phyloP scores from a whole-genome alignment of 1,140 invertebrate genomes.

The Agraylea sexmaculata region DNA sequence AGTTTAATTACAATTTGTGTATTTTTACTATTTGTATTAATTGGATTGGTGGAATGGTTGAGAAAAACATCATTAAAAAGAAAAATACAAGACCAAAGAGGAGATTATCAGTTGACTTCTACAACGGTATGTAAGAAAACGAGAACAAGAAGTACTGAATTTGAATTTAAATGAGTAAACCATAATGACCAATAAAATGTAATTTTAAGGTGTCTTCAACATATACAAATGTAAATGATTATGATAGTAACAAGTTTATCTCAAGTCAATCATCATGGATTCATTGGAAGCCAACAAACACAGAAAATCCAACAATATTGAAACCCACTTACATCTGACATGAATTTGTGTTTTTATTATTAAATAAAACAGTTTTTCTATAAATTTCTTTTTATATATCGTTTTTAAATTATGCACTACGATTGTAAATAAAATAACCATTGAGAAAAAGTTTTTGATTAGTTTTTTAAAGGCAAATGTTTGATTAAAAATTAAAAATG shows the following conservation, averaged over 20 bases:
- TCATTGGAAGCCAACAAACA: constrained; percentile 15
- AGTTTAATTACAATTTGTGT: constrained; percentile 11
- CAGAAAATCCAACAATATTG: too few relatives aligned
- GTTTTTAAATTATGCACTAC: too few relatives aligned
- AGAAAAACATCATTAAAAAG: constrained; percentile 10
- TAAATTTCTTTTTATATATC: too few relatives aligned
- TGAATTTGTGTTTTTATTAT: too few relatives aligned
- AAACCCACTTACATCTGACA: too few relatives aligned
- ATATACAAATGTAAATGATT: too few relatives aligned
- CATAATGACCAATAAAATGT: not conserved
- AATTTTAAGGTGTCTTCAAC: not conserved
- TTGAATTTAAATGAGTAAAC: not conserved
- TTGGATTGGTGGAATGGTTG: constrained; percentile 14
- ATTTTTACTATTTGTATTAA: constrained; percentile 10
- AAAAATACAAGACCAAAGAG: constrained; percentile 7
- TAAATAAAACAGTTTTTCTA: too few relatives aligned
- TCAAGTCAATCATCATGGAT: constrained; percentile 15
- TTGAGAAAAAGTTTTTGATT: too few relatives aligned
- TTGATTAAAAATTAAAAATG: too few relatives aligned
- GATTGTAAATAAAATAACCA: too few relatives aligned
- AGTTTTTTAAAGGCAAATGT: too few relatives aligned
- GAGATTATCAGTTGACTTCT: constrained; percentile 10
- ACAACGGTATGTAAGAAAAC: constrained; percentile 7
- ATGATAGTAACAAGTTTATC: constrained; percentile 3
- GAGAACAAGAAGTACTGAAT: not conserved